Conservation (phyloP, 1,140 invertebrate genomes). For the Colletes latitarsis region DNA sequence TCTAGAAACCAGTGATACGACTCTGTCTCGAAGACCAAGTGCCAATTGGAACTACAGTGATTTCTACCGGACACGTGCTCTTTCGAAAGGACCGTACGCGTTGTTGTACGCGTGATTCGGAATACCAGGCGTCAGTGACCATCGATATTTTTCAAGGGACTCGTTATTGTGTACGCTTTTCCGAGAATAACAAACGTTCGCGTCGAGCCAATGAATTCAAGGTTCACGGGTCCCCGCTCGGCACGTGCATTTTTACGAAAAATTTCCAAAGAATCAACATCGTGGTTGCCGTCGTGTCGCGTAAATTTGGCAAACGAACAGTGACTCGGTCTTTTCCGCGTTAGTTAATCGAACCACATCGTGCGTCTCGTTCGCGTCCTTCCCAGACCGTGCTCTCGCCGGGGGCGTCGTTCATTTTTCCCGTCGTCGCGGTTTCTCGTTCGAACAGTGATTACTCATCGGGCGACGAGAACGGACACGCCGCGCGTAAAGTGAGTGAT, state of each 20-base stretch:
- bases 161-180: background rate
- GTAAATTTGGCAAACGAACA: background rate
- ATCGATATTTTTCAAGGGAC: background rate
- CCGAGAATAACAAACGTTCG: background rate
- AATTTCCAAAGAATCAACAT: background rate
- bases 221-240: background rate
- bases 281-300: background rate
- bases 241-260: background rate
- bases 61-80: background rate
- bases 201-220: background rate
- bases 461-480: background rate
- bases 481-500: conserved; percentile 47
- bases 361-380: background rate
- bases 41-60: too few species aligned
- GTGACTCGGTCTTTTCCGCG: background rate
- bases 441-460: conserved; percentile 9
- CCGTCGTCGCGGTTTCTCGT: background rate
- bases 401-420: background rate
- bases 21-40: too few species aligned
- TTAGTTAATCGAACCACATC: too few species aligned
- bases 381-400: background rate
- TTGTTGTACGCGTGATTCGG: background rate
- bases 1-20: too few species aligned
- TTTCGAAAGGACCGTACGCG: background rate
- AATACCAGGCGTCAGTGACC: background rate